These are phyloP conservation scores for Mallateleia sp. DNA, from an alignment of 2,888 invertebrate genomes.

Conservation along the genomic window DNA sequence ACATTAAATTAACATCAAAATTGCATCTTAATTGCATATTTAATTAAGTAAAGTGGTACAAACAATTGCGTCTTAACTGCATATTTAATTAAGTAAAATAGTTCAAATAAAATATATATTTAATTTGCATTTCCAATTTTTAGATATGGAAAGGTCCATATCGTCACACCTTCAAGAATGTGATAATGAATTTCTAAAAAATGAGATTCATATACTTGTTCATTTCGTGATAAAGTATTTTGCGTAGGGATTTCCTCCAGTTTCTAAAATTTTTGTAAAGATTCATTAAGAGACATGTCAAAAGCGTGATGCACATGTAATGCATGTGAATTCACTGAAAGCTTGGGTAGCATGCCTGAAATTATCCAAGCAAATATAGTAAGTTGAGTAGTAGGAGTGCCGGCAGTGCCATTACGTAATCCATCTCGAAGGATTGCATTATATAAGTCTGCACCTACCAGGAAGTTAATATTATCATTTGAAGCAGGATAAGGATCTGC, in stretches of 20 bases:
- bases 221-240: background rate
- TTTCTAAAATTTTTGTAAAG: conserved; percentile 27
- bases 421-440: conserved; percentile 14
- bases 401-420: conserved; percentile 3
- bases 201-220: conserved; percentile 28
- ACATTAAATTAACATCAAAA: too few species aligned
- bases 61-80: too few species aligned
- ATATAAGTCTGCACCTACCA: conserved; percentile 39
- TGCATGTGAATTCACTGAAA: background rate
- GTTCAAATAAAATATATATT: too few species aligned
- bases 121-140: too few species aligned
- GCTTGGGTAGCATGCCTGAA: conserved; percentile 1
- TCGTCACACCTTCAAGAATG: background rate
- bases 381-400: conserved; percentile 1
- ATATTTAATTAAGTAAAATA: too few species aligned
- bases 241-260: conserved; percentile 23
- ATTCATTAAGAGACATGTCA: conserved; percentile 10
- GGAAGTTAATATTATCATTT: conserved; percentile 5
- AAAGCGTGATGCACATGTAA: conserved; percentile 29
- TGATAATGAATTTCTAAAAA: background rate
- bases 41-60: too few species aligned
- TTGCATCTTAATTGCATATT: too few species aligned
- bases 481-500: conserved; percentile 13
- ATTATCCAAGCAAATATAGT: conserved; percentile 46
- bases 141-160: too few species aligned